phyloP scores from a whole-genome alignment of 2,797 vertebrate genomes.

The Lithobates sylvaticus region DNA sequence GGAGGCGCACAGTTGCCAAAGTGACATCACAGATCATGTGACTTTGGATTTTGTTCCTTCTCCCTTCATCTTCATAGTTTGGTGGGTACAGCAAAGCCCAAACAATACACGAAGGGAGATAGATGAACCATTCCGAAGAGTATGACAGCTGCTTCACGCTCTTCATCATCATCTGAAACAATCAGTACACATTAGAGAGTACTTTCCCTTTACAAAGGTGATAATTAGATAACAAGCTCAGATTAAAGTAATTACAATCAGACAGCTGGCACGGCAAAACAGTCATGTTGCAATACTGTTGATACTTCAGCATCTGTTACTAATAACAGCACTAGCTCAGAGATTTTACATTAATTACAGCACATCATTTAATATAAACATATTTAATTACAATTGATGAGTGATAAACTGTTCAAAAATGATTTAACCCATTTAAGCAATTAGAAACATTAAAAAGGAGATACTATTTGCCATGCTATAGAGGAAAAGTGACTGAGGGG shows the following conservation, averaged over 20 bases:
- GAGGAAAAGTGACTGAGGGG: neutral
- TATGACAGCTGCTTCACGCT: slow-evolving; percentile 85
- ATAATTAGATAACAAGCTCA: slow-evolving; percentile 92
- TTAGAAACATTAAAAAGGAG: slow-evolving; percentile 11
- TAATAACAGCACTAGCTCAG: slow-evolving; percentile 81
- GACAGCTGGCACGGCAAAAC: slow-evolving; percentile 84
- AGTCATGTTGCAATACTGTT: slow-evolving; percentile 84
- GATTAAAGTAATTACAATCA: slow-evolving; percentile 89
- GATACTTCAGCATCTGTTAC: slow-evolving; percentile 85
- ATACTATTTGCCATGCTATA: slow-evolving; percentile 65
- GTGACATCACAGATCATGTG: neutral
- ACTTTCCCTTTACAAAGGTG: slow-evolving; percentile 89
- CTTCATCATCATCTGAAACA: slow-evolving; percentile 85
- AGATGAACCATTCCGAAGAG: slow-evolving; percentile 78
- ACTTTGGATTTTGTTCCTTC: neutral
- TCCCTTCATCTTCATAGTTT: neutral
- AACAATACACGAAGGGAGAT: slow-evolving; percentile 71
- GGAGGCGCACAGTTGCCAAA: neutral
- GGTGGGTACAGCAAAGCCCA: slow-evolving; percentile 67
- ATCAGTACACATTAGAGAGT: slow-evolving; percentile 85
- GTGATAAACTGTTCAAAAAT: slow-evolving; percentile 82
- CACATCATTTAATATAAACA: slow-evolving; percentile 88
- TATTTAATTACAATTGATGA: slow-evolving; percentile 88
- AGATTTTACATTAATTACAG: slow-evolving; percentile 85
- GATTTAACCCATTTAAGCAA: slow-evolving; percentile 76